These are phyloP conservation scores for Forbesichthys agassizii DNA, from an alignment of 2,113 vertebrate species.

Conservation along the genomic window DNA sequence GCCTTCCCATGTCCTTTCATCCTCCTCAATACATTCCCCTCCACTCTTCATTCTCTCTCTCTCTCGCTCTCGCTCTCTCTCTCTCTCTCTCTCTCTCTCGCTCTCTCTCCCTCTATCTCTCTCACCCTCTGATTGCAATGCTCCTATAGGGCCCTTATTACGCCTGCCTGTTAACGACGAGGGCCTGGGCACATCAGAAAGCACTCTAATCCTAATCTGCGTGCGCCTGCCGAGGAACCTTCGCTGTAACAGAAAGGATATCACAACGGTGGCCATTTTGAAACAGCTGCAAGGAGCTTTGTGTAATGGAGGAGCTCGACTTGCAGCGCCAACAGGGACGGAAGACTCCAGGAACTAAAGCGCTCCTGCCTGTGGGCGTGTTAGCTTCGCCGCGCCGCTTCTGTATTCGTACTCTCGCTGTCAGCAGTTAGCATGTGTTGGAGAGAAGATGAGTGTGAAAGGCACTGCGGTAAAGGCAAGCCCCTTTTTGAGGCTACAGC, in stretches of 20 bases:
- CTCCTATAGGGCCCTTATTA: constrained; percentile 66
- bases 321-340: constrained; percentile 30
- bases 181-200: constrained; percentile 52
- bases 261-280: constrained; percentile 70
- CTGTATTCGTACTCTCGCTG: too few species aligned
- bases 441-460: neutral
- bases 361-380: too few species aligned
- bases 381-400: too few species aligned
- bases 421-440: too few species aligned
- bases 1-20: neutral
- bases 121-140: constrained; percentile 34
- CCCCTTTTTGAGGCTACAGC: too few species aligned
- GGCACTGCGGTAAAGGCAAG: neutral
- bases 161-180: constrained; percentile 66
- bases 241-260: constrained; percentile 47
- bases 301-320: constrained; percentile 68
- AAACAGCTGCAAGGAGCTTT: constrained; percentile 64
- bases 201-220: constrained; percentile 71
- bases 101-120: constrained; percentile 9
- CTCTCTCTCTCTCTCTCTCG: constrained; percentile 12
- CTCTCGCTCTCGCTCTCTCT: constrained; percentile 33
- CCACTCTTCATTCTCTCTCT: constrained; percentile 22
- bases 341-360: neutral
- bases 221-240: constrained; percentile 38
- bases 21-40: constrained; percentile 7